Conservation (phyloP, 2,888 invertebrate genomes). For the Siphlonurus alternatus region DNA sequence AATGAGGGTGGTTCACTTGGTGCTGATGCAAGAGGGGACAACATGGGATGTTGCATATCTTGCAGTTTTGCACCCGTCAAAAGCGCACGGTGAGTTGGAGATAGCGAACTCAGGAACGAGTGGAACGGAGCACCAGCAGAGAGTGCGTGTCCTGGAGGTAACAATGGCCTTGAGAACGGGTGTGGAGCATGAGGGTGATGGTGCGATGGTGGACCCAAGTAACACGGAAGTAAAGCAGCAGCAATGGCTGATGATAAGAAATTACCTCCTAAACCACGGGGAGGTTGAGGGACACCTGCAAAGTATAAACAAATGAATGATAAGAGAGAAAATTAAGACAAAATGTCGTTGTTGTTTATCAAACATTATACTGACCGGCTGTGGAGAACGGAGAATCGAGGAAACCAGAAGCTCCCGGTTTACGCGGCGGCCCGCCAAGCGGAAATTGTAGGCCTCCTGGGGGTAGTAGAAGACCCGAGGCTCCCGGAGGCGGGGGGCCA, state of each 20-base stretch:
- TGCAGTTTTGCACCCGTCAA: not conserved
- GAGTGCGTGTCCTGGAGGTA: not conserved
- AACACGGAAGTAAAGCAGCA: not conserved
- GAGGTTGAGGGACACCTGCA: not conserved
- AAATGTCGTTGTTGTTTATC: no score
- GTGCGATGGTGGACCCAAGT: not conserved
- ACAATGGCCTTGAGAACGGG: slow-evolving; percentile 5
- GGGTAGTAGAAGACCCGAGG: not conserved
- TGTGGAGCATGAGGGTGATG: not conserved
- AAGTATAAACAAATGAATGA: no score
- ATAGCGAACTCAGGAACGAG: slow-evolving; percentile 12
- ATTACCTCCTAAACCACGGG: not conserved
- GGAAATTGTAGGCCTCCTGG: not conserved
- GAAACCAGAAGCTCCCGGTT: not conserved
- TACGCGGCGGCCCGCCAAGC: not conserved
- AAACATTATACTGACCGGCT: not conserved
- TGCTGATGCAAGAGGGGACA: not conserved
- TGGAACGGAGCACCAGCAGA: not conserved
- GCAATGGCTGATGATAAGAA: not conserved
- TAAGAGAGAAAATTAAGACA: no score
- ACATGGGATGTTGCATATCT: not conserved
- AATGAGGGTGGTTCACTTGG: not conserved
- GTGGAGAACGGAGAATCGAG: not conserved
- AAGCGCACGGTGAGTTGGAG: slow-evolving; percentile 11
- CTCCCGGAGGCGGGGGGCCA: not conserved